Base-by-base conservation (phyloP, 30 jellyfish, hydroid and myxozoan genomes). In the Mastigias papua region DNA sequence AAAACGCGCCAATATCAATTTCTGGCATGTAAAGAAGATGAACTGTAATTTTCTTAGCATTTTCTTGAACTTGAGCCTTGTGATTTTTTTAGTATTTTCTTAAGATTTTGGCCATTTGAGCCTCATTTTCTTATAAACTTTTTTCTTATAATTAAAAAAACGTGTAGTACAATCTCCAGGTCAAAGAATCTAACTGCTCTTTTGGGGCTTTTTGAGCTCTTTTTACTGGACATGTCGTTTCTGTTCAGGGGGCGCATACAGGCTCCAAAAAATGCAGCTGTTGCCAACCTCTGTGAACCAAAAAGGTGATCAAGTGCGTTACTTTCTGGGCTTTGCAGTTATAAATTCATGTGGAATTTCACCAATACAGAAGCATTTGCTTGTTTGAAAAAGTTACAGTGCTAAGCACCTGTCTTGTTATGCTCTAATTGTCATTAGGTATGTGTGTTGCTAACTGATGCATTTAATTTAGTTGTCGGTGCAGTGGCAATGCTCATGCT, bases 401-500 rank as follows among this genome's bases (percentile, higher is more conserved):
- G 89, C 42, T 9, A 33, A 7, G 89, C 94, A 19, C 94, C 90
- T 19, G 71, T 84, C 28, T 88, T 84, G 25, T 19, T 81, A 10
- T 84, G 49, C 64, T 82, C 82, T 69, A 37, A 73, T 26, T 72
- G 70, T 70, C 67, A 25, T 26, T 25, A 21, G 26, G 82, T 89
- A 17, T 84, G 70, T 73, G 35, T 63, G 21, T 48, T 84, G n/a
- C 84, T 51, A 48, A 70, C 84, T 46, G 94, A 84, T 34, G 94
- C 94, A 13, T 63, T 78, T 31, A 73, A 76, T 62, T 5, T 30
- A 31, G 77, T 76, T 48, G 21, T 76, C 26, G 88, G 88, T 50
- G 88, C 84, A 16, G 88, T 84, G 82, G 88, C 26, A 25, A 58
- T 34, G 94, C 71, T 20, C 81, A 42, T 34, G n/a, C n/a, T n/a